phyloP scores from a whole-genome alignment of 2,888 invertebrate species.

The Alviniconcha strummeri region DNA sequence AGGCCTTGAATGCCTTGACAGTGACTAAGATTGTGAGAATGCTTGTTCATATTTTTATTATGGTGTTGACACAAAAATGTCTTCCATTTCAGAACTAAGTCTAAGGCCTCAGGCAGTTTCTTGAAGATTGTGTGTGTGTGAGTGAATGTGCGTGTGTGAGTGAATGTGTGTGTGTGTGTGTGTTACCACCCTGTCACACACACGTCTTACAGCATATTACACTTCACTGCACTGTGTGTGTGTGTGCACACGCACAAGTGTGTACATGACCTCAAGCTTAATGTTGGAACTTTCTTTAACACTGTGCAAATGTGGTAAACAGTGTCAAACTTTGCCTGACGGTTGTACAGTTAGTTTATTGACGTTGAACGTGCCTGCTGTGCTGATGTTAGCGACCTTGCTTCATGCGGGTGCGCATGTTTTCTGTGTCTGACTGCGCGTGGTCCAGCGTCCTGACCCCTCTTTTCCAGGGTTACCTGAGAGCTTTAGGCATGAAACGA shows the following conservation, averaged over 20 bases:
- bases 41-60: neutral
- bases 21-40: neutral
- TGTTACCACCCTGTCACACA: too few species aligned
- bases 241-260: neutral
- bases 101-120: too few species aligned
- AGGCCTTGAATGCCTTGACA: neutral
- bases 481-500: slow-evolving; percentile 82
- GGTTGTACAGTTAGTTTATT: too few species aligned
- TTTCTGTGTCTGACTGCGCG: neutral
- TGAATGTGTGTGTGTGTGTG: neutral
- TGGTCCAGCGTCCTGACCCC: too few species aligned
- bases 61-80: too few species aligned
- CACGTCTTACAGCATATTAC: neutral
- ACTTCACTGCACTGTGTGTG: neutral
- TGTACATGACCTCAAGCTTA: neutral
- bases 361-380: too few species aligned
- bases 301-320: too few species aligned
- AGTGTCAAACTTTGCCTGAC: too few species aligned
- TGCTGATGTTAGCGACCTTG: too few species aligned
- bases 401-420: neutral
- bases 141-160: neutral
- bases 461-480: slow-evolving; percentile 81
- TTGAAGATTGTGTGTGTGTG: neutral
- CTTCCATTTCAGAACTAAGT: too few species aligned
- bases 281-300: neutral